A percentile compares a stretch with the other conserved stretches of the same genome.
Evolutionary conservation across 1,140 invertebrate genomes (phyloP).

Genomic region (Tribolium castaneum): DNA sequence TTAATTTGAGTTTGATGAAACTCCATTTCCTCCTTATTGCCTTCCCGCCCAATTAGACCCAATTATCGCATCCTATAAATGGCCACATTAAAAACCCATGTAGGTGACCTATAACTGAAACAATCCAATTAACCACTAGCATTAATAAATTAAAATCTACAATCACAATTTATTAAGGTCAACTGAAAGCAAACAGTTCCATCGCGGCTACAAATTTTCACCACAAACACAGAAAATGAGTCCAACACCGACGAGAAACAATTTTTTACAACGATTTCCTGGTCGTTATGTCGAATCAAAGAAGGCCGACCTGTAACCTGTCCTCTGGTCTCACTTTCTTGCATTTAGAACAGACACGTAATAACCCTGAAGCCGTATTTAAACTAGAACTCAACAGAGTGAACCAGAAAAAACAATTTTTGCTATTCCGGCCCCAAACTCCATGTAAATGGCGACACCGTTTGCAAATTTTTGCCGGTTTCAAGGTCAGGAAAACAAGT

Average conservation of each 20-base stretch:
- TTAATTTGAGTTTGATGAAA: neutral
- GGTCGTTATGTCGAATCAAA: neutral
- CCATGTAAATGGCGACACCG: neutral
- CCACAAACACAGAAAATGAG: neutral
- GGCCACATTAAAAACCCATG: neutral
- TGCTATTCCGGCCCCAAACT: neutral
- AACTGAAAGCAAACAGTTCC: constrained; percentile 2
- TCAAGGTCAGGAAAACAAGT: neutral
- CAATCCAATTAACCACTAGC: neutral
- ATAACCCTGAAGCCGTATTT: neutral
- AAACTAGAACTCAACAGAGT: neutral
- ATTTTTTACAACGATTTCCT: neutral
- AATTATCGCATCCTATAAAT: neutral
- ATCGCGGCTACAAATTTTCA: neutral
- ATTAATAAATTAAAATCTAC: neutral
- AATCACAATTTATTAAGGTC: constrained; percentile 20
- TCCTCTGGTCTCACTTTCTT: constrained; percentile 13
- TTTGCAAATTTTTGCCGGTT: neutral
- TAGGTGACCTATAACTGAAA: constrained; percentile 7
- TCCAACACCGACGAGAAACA: neutral
- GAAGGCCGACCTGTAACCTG: neutral
- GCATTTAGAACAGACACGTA: neutral
- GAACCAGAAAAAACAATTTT: neutral
- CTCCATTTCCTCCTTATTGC: neutral
- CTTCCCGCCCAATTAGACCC: neutral